These are phyloP conservation scores for Xestia sexstrigata DNA, from an alignment of 2,888 invertebrate genomes.

Conservation along the genomic window DNA sequence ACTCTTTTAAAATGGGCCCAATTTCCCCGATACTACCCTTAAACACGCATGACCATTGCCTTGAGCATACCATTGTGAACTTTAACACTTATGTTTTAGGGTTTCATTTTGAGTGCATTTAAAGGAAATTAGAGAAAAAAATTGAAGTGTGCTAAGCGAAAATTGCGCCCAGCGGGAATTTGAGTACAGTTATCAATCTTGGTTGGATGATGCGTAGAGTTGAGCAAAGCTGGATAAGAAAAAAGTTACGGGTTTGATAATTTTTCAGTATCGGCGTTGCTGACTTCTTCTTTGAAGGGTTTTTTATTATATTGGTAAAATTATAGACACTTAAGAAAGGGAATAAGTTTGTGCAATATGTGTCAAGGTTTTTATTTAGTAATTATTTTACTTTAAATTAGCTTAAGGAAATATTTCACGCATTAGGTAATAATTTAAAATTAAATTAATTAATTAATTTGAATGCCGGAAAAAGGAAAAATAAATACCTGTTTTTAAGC, in stretches of 20 bases:
- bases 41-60: constrained; percentile 82
- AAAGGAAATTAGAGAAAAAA: constrained; percentile 75
- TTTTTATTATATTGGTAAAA: no score
- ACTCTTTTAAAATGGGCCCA: constrained; percentile 86
- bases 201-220: constrained; percentile 74
- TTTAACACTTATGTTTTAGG: constrained; percentile 39
- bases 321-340: no score
- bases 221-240: constrained; percentile 50
- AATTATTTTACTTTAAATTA: no score
- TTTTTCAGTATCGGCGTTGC: no score
- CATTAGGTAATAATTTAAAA: no score
- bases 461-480: no score
- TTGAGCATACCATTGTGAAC: constrained; percentile 41
- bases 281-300: not conserved
- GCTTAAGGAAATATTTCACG: no score
- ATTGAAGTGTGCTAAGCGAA: constrained; percentile 79
- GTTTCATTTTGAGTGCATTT: constrained; percentile 59
- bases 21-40: constrained; percentile 83
- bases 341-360: no score
- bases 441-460: no score
- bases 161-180: constrained; percentile 86
- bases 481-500: no score
- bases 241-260: not conserved
- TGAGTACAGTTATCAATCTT: constrained; percentile 87
- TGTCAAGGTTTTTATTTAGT: no score